Base-by-base conservation (phyloP, 2,888 invertebrate species). In the Abrostola triplasia region DNA sequence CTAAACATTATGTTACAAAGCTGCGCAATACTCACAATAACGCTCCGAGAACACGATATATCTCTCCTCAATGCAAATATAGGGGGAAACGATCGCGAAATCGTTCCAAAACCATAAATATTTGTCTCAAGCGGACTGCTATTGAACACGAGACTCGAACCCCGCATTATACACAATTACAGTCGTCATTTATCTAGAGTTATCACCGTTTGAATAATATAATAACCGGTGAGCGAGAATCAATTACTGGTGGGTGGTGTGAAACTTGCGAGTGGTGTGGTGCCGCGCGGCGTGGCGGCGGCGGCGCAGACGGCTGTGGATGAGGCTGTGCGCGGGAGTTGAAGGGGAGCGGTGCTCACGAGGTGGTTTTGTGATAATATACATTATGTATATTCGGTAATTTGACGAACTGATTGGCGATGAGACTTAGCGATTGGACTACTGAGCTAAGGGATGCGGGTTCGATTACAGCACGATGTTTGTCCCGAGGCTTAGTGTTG, bases 121-220 rank as follows among this genome's bases (percentile, higher is more conserved):
- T 76, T 81, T 70, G 77, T 65, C 69, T 59, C 53, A 48, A 56
- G 53, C 59, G 37, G 36, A 58, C 13, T 47, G 59, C 76, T 69
- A 81, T 79, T 70, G 70, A 73, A 57, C 73, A 66, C 64, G 51
- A n/a, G 59, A 47, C 59, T 72, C 67, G 69, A 67, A 80, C 53
- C 44, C 55, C 64, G 64, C 80, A 85, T 89, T 89, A 87, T 84
- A 76, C 73, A 79, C 84, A 77, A 85, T 89, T 83, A 88, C 81
- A 77, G 88, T 84, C 84, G 62, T 77, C 84, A 77, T 88, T 86
- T 85, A 83, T 88, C 84, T 86, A 75, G 82, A 86, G 75, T 86
- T 90, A 90, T 87, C 84, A 83, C 82, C 81, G 77, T 83, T 85
- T 83, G 81, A 83, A 83, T 86, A 85, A 81, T 82, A 83, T 67